A percentile compares a stretch with the other conserved stretches of the same genome.
These are phyloP conservation scores for Stenodera caucasica DNA, from an alignment of 2,888 invertebrate species.

Conservation along the genomic window DNA sequence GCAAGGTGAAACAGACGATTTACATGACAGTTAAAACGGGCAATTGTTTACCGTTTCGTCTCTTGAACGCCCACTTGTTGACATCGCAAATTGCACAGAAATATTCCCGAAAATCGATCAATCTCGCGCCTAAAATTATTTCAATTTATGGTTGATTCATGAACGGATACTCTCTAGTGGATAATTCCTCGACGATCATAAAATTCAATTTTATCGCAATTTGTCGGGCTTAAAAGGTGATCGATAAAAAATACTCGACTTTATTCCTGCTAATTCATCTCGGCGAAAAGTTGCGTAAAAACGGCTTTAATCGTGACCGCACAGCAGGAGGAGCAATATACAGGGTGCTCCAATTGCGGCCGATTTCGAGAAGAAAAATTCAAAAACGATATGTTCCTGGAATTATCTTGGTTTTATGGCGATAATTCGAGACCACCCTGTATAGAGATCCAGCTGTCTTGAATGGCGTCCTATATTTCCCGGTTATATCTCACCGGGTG, in stretches of 20 bases:
- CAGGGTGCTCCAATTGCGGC: no score
- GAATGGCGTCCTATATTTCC: conserved; percentile 34
- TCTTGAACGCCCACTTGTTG: conserved; percentile 11
- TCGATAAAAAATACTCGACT: neutral
- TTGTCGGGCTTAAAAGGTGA: neutral
- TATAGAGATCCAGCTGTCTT: conserved; percentile 29
- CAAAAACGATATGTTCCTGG: no score
- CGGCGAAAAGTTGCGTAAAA: no score
- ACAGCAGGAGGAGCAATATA: no score
- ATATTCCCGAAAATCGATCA: no score
- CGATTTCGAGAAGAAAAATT: no score
- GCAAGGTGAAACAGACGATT: conserved; percentile 12
- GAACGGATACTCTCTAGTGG: neutral
- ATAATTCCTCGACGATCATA: no score
- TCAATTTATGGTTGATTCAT: neutral
- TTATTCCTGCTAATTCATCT: neutral
- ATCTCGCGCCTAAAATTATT: neutral
- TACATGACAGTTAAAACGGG: conserved; percentile 10
- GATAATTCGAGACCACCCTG: no score
- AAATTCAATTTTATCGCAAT: neutral
- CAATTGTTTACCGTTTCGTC: conserved; percentile 7
- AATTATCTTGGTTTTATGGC: no score
- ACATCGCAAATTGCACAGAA: neutral
- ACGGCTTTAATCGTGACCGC: no score
- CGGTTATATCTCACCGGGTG: conserved; percentile 34